Evolutionary conservation across 1,140 invertebrate genomes (phyloP), one percentile per base, ranked within the genome.

Genomic region (Drosophila parvula): DNA sequence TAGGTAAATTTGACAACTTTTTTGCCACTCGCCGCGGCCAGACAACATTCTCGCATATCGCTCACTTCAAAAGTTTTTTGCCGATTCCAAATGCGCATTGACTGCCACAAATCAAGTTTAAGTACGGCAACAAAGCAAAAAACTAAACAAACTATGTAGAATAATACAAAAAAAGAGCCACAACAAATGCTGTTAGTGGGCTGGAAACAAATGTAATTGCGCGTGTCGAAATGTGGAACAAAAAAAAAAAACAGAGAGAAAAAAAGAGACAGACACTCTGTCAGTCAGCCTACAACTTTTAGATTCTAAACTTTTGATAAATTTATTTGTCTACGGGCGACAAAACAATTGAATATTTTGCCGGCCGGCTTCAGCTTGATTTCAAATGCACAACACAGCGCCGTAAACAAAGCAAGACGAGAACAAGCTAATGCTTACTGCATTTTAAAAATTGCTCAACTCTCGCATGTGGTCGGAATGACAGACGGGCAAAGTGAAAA

Each of bases 201-300:
- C 41, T 58, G 60, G 60, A 62, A 55, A 74, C 70, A 70, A 83
- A 82, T 78, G 75, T 79, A 78, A 82, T 82, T 82, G 79, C 69
- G 79, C 74, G 79, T 82, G 79, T 78, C 75, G 74, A 82, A 82
- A 82, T 82, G 79, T 82, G 45, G 58, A 56, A 78, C 74, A 57
- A 61, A 50, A 44, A 55, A 50, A 12, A 60, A 3, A n/a, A 32
- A 55, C 18, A 47, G 12, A 28, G 32, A 16, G 14, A 12, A 11
- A 27, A 10, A 5, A 34, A 40, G 18, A 18, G 34, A 28, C 41
- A 70, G 50, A 48, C 48, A 71, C 65, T n/a, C 18, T 40, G 67
- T 41, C 68, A 38, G 67, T 68, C 63, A 32, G 65, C n/a, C 50
- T 56, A 69, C 74, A 45, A 48, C 32, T 43, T 60, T 48, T 50